Evolutionary conservation across 2,888 invertebrate genomes (phyloP).

Genomic region (Lamellibrachia satsuma): DNA sequence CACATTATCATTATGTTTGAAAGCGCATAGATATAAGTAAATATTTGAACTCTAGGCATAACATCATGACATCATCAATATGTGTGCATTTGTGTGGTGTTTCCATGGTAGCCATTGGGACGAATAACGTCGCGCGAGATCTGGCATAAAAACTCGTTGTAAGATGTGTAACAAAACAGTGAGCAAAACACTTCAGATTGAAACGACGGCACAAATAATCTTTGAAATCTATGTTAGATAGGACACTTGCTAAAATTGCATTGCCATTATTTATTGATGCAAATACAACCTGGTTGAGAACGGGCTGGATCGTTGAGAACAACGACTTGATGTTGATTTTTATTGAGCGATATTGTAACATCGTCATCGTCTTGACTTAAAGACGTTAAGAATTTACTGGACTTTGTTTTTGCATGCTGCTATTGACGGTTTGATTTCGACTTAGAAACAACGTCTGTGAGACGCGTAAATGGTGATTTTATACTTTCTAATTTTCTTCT

Average conservation of each 20-base stretch:
- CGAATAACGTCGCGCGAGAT: background rate
- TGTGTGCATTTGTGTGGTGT: slow-evolving; percentile 34
- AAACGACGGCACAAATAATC: background rate
- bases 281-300: background rate
- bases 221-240: background rate
- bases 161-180: background rate
- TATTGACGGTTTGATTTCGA: too few species aligned
- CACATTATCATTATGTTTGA: background rate
- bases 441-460: too few species aligned
- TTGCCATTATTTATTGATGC: slow-evolving; percentile 1
- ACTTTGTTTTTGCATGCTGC: too few species aligned
- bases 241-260: background rate
- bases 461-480: too few species aligned
- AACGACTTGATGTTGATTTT: background rate
- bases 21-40: slow-evolving; percentile 20
- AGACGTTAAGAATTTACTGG: too few species aligned
- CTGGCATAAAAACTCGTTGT: background rate
- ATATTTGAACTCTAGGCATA: background rate
- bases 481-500: too few species aligned
- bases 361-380: background rate
- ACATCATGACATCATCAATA: slow-evolving; percentile 29
- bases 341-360: slow-evolving; percentile 4
- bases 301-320: background rate
- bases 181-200: too few species aligned
- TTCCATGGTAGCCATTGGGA: slow-evolving; percentile 23